Base-by-base conservation (phyloP, 2,888 invertebrate genomes). In the Eristalis pertinax region DNA sequence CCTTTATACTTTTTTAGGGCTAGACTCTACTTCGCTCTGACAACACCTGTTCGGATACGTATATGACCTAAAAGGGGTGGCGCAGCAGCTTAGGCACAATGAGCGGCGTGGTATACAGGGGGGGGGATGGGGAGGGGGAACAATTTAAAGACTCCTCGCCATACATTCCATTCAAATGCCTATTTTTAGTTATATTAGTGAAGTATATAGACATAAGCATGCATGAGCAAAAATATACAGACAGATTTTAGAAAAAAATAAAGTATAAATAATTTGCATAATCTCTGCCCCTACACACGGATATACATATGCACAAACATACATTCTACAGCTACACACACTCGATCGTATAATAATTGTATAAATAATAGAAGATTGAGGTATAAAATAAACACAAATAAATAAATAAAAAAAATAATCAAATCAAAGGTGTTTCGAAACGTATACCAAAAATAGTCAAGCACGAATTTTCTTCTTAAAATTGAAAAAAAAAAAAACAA, bases 161-260 rank as follows among this genome's bases (percentile, higher is more conserved):
- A 65, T 72, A 76, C 87, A 87, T 87, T 84, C 75, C 79, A 80
- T 69, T 73, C 5, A 87, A 79, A 87, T 84, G 76, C 79, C 84
- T 87, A 87, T 87, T 87, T 84, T 76, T 87, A 87, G 84, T 84
- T 84, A 84, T 84, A 75, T 84, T 74, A 87, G 86, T 73, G 75
- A 72, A 19, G 50, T 24, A 24, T 60, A 60, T 24, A 87, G 73
- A 68, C 73, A 87, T 68, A 69, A 63, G 41, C 24, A 32, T 63
- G 43, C n/a, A 50, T 50, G 43, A 50, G 50, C 8, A 7, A 8
- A n/a, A 50, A 64, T 19, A 64, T 35, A 64, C 64, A 11, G 10
- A n/a, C 32, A 32, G 19, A 19, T n/a, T 60, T 29, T 64, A 82
- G 63, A 75, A 58, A 70, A 60, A 75, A 72, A 65, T 63, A 68